Base-by-base conservation (phyloP, 2,113 vertebrate species). In the Eonycteris spelaea region DNA sequence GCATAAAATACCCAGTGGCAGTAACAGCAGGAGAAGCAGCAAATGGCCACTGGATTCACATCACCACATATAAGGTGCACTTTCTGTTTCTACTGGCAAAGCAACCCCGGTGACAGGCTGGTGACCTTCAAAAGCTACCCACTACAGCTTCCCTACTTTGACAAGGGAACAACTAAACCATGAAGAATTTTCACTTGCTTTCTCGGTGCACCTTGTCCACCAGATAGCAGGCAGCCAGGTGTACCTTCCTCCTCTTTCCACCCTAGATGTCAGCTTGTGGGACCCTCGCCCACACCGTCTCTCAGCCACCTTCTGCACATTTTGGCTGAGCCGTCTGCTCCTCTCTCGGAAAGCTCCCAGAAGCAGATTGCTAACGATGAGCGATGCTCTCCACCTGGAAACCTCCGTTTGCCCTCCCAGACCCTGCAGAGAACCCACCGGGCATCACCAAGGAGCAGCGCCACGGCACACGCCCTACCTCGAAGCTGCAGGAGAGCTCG, bases 401-500 rank as follows among this genome's bases (percentile, higher is more conserved):
- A 79, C 18, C n/a, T 48, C 53, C 38, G 21, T 68, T 53, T 85
- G 40, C 22, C 40, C 51, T 73, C 48, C 51, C 63, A 55, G 9
- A 3, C 0, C 40, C 57, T 65, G 9, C 40, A 57, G 65, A 86
- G 83, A 78, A 59, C 40, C 22, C 35, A 30, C 1, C 19, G 21
- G 13, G 19, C 5, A 19, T 35, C 28, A 21, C 9, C 30, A 4
- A 8, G 43, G 14, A 55, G 33, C 59, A 79, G 70, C 53, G 33
- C 9, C n/a, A 38, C 0, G 2, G 16, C 18, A 1, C 7, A 7
- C 7, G 21, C 3, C 93, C 59, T 96, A 99, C 99, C 99, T 99
- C 98, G 91, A 99, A 99, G 96, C 98, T 96, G 24, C 97, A 96
- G 28, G 96, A 97, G 21, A 99, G 99, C 95, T 99, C 99, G 24